Conservation (phyloP, 2,888 invertebrate species). For the Melanophora roralis region DNA sequence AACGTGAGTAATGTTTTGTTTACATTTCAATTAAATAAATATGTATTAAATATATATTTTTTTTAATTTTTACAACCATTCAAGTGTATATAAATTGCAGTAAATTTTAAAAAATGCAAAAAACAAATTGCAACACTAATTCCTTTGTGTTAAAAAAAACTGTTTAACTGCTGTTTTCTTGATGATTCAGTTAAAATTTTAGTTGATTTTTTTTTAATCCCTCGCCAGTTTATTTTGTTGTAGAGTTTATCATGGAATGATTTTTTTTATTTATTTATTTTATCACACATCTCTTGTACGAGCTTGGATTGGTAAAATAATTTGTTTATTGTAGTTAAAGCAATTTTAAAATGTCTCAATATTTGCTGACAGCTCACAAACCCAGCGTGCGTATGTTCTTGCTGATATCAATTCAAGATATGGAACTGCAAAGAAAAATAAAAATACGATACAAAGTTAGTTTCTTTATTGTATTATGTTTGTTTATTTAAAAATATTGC, state of each 20-base stretch:
- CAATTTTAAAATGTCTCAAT: not conserved
- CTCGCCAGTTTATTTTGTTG: slow-evolving; percentile 15
- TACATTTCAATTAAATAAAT: not conserved
- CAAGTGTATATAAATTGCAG: not conserved
- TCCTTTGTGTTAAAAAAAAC: slow-evolving; percentile 19
- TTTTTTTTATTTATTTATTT: slow-evolving; percentile 9
- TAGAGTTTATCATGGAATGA: slow-evolving; percentile 25
- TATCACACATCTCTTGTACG: slow-evolving; percentile 8
- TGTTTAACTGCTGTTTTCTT: slow-evolving; percentile 24
- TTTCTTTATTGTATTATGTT: not conserved
- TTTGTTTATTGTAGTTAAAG: not conserved
- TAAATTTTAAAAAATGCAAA: not conserved
- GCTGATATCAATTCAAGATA: slow-evolving; percentile 19
- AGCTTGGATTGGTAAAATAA: not conserved
- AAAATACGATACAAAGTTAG: not conserved
- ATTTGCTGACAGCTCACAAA: not conserved
- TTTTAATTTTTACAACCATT: not conserved
- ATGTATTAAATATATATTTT: slow-evolving; percentile 23
- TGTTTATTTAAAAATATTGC: slow-evolving; percentile 1
- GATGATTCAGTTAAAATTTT: slow-evolving; percentile 45
- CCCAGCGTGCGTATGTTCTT: not conserved
- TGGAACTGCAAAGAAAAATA: slow-evolving; percentile 20
- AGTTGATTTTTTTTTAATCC: slow-evolving; percentile 20
- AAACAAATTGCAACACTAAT: slow-evolving; percentile 5
- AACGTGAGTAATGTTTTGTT: not conserved